phyloP scores from a whole-genome alignment of 37 sponge, comb jelly and placozoan species.

The Dysidea cf. avara region DNA sequence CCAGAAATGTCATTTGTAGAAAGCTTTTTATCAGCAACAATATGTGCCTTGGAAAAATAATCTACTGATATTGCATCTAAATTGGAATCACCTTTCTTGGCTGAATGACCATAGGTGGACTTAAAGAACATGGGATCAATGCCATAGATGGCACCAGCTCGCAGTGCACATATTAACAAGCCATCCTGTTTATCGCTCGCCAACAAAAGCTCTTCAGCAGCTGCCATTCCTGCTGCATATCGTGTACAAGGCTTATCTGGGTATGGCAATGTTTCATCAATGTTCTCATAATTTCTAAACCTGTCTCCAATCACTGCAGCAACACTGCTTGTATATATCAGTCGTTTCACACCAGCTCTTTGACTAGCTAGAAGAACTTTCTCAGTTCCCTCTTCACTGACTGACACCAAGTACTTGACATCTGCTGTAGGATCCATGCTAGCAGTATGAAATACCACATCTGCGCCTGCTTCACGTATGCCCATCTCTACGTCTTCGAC shows the following conservation, averaged over 20 bases:
- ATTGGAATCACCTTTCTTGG: too few relatives aligned
- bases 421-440: slow-evolving; percentile 2
- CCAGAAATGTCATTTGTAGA: too few relatives aligned
- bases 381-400: slow-evolving; percentile 37
- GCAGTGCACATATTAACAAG: slow-evolving; percentile 38
- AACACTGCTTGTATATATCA: slow-evolving; percentile 50
- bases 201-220: slow-evolving; percentile 35
- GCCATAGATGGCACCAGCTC: slow-evolving; percentile 11
- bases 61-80: too few relatives aligned
- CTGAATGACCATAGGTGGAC: too few relatives aligned
- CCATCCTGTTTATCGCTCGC: slow-evolving; percentile 28
- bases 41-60: slow-evolving; percentile 5
- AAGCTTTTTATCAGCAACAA: slow-evolving; percentile 12
- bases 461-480: slow-evolving; percentile 4
- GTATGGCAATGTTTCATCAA: slow-evolving; percentile 31
- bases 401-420: neutral
- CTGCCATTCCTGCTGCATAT: slow-evolving; percentile 23
- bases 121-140: too few relatives aligned
- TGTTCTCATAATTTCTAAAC: neutral
- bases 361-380: slow-evolving; percentile 37
- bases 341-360: slow-evolving; percentile 36
- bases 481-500: slow-evolving; percentile 32
- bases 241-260: slow-evolving; percentile 15
- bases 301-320: slow-evolving; percentile 19
- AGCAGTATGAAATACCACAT: slow-evolving; percentile 55